Percentiles rank a stretch among this genome's conserved stretches.
phyloP scores from a whole-genome alignment of 2,888 invertebrate species.

The Branchellion lobata region DNA sequence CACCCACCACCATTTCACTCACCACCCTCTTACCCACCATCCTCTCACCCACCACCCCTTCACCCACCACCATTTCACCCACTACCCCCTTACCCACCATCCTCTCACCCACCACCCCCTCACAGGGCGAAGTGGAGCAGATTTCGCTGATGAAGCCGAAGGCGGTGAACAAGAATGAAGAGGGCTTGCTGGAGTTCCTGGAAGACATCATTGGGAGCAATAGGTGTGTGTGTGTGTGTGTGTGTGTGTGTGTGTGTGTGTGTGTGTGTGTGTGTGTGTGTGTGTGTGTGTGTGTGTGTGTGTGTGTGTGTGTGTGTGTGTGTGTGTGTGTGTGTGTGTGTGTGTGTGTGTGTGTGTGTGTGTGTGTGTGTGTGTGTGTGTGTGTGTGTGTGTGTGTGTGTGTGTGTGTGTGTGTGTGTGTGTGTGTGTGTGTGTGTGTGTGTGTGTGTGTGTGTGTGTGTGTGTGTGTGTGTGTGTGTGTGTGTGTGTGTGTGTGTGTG shows the following conservation, averaged over 20 bases:
- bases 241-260: constrained; percentile 3
- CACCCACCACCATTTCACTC: too few species aligned
- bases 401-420: constrained; percentile 11
- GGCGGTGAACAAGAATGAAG: constrained; percentile 78
- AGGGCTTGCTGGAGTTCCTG: constrained; percentile 94
- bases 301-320: constrained; percentile 28
- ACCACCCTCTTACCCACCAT: too few species aligned
- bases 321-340: constrained; percentile 20
- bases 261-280: constrained; percentile 33
- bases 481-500: constrained; percentile 23
- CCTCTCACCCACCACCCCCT: too few species aligned
- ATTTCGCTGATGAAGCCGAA: constrained; percentile 99
- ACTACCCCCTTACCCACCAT: too few species aligned
- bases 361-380: constrained; percentile 23
- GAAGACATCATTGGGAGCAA: constrained; percentile 92
- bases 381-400: constrained; percentile 1
- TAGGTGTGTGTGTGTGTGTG: neutral
- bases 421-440: constrained; percentile 23
- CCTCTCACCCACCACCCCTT: too few species aligned
- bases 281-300: constrained; percentile 33
- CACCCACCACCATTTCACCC: too few species aligned
- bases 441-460: constrained; percentile 18
- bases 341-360: constrained; percentile 16
- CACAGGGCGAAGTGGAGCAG: constrained; percentile 96
- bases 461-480: constrained; percentile 23